phyloP scores from a whole-genome alignment of 2,113 vertebrate genomes.

The Protobothrops mucrosquamatus region DNA sequence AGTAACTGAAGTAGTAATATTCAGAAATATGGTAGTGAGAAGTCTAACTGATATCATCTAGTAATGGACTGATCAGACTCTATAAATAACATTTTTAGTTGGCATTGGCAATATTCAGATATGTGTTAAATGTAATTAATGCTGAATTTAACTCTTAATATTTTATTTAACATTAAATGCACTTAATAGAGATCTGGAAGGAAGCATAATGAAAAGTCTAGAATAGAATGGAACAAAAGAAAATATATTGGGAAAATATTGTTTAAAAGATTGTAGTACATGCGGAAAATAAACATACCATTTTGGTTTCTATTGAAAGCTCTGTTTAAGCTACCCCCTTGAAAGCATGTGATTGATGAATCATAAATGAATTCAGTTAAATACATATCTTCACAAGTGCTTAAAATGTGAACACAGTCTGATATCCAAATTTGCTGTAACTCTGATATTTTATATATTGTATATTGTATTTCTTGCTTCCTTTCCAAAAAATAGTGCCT shows the following conservation, averaged over 20 bases:
- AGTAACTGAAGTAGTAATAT: background rate
- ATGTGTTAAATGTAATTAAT: background rate
- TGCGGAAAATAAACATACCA: background rate
- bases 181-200: background rate
- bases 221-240: background rate
- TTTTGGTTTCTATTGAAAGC: slow-evolving; percentile 1
- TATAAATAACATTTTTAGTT: background rate
- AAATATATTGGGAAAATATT: background rate
- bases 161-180: background rate
- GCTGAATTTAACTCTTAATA: background rate
- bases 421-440: background rate
- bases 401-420: background rate
- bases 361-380: background rate
- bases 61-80: background rate
- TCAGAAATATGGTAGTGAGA: background rate
- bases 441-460: background rate
- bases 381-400: rapidly evolving
- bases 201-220: background rate
- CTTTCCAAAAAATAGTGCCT: background rate
- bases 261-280: background rate
- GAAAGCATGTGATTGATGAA: slow-evolving; percentile 30
- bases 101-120: background rate
- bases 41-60: slow-evolving; percentile 5
- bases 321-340: slow-evolving; percentile 37
- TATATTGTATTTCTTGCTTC: background rate